Conservation (phyloP, 2,888 invertebrate genomes). For the Brenthis hecate region DNA sequence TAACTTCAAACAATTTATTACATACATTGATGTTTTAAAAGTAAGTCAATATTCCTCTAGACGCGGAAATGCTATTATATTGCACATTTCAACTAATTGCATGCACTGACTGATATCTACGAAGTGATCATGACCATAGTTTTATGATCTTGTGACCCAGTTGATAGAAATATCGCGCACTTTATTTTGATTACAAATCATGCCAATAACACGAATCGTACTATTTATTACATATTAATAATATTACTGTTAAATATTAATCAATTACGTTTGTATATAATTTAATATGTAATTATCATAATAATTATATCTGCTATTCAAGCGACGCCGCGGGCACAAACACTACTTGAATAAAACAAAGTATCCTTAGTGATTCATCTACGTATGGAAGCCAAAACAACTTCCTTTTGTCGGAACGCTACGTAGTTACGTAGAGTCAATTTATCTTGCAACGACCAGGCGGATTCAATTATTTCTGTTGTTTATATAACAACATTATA, state of each 20-base stretch:
- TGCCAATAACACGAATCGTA: constrained; percentile 11
- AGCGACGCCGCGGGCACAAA: too few relatives aligned
- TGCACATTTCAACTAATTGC: constrained; percentile 17
- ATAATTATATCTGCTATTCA: too few relatives aligned
- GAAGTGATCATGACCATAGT: constrained; percentile 42
- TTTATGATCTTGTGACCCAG: constrained; percentile 41
- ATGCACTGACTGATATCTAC: constrained; percentile 7
- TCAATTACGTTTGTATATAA: too few relatives aligned
- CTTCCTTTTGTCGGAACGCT: too few relatives aligned
- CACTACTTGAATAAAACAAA: too few relatives aligned
- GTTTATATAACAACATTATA: too few relatives aligned
- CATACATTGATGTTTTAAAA: constrained; percentile 14
- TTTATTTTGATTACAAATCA: constrained; percentile 18
- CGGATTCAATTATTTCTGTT: too few relatives aligned
- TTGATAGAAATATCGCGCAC: constrained; percentile 38
- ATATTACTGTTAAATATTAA: neutral
- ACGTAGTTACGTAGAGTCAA: too few relatives aligned
- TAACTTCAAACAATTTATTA: constrained; percentile 28
- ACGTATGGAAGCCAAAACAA: too few relatives aligned
- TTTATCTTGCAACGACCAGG: too few relatives aligned
- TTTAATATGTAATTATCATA: too few relatives aligned
- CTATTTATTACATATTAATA: neutral
- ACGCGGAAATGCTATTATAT: constrained; percentile 19
- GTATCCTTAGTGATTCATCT: too few relatives aligned
- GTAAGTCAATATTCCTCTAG: neutral